Base-by-base conservation (phyloP, 2,113 vertebrate genomes). In the Lepus timidus region DNA sequence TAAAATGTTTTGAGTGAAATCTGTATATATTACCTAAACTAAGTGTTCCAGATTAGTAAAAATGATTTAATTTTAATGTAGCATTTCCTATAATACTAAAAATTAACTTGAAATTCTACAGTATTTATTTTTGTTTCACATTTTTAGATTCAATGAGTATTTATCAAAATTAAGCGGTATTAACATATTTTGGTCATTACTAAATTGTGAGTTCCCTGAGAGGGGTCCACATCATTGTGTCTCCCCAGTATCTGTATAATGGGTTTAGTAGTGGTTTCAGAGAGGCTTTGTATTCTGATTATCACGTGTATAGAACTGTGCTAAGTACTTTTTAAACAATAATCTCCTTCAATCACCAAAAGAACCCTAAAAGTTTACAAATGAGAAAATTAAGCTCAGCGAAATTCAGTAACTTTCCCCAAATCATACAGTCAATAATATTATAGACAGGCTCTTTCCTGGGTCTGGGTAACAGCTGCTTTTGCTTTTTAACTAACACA, bases 31-130 rank as follows among this genome's bases (percentile, higher is more conserved):
- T 90, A 51, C 55, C 58, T 94, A 92, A 88, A 92, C 90, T 95
- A 96, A 87, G 33, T 4, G 1, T 25, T 7, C 17, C 9, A 88
- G 74, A 88, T 94, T 95, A 92, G 39, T 75, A 14, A 27, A 58
- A 68, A 29, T 89, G 71, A 87, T 94, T 68, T 96, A 90, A 93
- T n/a, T 58, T 65, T 88, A 8, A 49, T 91, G 58, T 85, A 95
- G 5, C 84, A 76, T 73, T 98, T 96, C 64, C 95, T 97, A 93
- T 83, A 96, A 96, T 94, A 93, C 44, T 91, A 0, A 3, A 29
- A 91, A 96, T 96, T 61, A 67, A 74, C 90, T 79, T 80, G 93
- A 97, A 93, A 61, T 85, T 6, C 39, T 44, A 55, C 29, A 73
- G 14, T 51, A 12, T 51, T 74, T n/a, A 39, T 78, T 88, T 88